These are phyloP conservation scores for Diphyllodes magnificus DNA, from an alignment of 2,113 vertebrate genomes.

Conservation along the genomic window DNA sequence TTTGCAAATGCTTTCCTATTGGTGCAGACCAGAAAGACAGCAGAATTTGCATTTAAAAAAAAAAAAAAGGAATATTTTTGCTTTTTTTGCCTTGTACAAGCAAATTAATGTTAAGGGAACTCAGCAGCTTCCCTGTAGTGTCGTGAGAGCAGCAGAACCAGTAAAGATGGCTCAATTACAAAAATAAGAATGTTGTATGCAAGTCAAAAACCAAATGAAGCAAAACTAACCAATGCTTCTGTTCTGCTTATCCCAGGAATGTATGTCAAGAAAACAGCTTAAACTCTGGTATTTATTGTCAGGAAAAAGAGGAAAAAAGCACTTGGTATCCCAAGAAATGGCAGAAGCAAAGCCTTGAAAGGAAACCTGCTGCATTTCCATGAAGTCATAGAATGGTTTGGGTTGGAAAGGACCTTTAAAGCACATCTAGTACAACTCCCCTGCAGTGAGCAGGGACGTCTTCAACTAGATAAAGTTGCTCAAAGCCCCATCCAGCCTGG, in stretches of 20 bases:
- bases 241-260: background rate
- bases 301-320: background rate
- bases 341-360: background rate
- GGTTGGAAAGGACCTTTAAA: background rate
- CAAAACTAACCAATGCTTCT: background rate
- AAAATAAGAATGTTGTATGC: conserved; percentile 21
- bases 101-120: conserved; percentile 42
- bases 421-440: background rate
- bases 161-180: conserved; percentile 45
- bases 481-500: background rate
- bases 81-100: background rate
- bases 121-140: background rate
- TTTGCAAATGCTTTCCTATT: conserved; percentile 38
- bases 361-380: background rate
- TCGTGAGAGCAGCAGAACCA: background rate
- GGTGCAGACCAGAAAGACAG: conserved; percentile 14
- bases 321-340: background rate
- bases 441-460: background rate
- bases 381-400: background rate
- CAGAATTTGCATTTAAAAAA: background rate
- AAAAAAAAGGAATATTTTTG: background rate
- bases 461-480: background rate
- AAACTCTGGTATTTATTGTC: background rate
- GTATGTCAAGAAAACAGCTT: background rate
- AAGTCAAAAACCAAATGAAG: conserved; percentile 19